Evolutionary conservation across 2,888 invertebrate species (phyloP).

Genomic region (Cheilosia vulpina): DNA sequence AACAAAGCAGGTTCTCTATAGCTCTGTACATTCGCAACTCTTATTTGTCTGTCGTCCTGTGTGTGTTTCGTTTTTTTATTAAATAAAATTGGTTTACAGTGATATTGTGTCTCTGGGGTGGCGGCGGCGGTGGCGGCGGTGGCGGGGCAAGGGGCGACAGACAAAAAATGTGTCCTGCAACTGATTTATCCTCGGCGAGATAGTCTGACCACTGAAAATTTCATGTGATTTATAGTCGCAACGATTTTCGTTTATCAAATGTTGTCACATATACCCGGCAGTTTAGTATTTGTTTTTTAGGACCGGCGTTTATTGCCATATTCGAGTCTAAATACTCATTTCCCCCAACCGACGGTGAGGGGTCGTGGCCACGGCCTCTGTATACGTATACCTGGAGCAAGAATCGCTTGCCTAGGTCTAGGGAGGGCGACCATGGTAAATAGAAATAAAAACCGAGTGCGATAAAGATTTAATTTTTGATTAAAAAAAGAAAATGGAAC

Average conservation of each 20-base stretch:
- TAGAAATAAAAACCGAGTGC: not conserved
- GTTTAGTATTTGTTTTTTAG: conserved; percentile 47
- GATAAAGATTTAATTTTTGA: conserved; percentile 38
- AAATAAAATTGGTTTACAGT: conserved; percentile 68
- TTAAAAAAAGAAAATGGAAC: conserved; percentile 28
- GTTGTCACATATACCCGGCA: conserved; percentile 62
- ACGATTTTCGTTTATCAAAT: conserved; percentile 79
- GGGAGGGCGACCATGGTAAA: conserved; percentile 7
- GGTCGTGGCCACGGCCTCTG: too few species aligned
- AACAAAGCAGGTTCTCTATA: conserved; percentile 48
- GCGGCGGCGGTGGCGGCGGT: not conserved
- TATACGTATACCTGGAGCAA: not conserved
- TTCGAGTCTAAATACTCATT: conserved; percentile 49
- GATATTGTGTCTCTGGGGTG: conserved; percentile 42
- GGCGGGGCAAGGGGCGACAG: not conserved
- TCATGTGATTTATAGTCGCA: conserved; percentile 81
- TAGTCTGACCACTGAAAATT: conserved; percentile 80
- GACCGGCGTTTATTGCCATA: conserved; percentile 50
- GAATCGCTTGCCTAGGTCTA: not conserved
- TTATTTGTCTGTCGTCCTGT: conserved; percentile 43
- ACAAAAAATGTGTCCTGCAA: conserved; percentile 53
- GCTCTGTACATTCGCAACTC: conserved; percentile 42
- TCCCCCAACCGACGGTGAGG: not conserved
- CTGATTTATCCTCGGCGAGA: conserved; percentile 65
- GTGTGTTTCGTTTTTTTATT: conserved; percentile 43